phyloP scores from a whole-genome alignment of 1,140 invertebrate genomes.

The Drosophila tropicalis region DNA sequence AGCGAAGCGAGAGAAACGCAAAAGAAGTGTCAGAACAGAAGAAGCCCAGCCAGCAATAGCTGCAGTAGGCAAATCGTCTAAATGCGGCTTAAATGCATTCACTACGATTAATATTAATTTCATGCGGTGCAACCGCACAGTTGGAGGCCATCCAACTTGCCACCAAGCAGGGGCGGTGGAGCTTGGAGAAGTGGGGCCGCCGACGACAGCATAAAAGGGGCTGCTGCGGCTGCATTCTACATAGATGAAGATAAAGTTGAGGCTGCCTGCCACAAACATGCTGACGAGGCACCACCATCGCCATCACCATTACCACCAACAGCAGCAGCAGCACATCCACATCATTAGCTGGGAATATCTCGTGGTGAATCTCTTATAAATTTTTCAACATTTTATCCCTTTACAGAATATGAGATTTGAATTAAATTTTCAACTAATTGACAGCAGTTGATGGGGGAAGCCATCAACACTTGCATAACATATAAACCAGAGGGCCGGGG shows the following conservation, averaged over 20 bases:
- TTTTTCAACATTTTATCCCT: slow-evolving; percentile 15
- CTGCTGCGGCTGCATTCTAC: slow-evolving; percentile 26
- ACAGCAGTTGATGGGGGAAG: slow-evolving; percentile 44
- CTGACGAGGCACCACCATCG: slow-evolving; percentile 26
- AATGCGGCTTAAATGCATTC: slow-evolving; percentile 78
- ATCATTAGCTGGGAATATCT: slow-evolving; percentile 44
- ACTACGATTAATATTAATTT: slow-evolving; percentile 79
- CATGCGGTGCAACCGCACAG: slow-evolving; percentile 69
- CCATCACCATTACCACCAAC: not conserved
- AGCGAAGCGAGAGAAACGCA: not conserved
- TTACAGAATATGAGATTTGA: not conserved
- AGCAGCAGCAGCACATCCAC: slow-evolving; percentile 34
- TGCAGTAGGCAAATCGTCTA: slow-evolving; percentile 64
- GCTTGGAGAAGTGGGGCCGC: not conserved
- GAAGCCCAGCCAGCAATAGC: slow-evolving; percentile 31
- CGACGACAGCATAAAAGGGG: not conserved
- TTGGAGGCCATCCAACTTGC: slow-evolving; percentile 65
- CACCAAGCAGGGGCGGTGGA: not conserved
- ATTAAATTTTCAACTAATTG: slow-evolving; percentile 7
- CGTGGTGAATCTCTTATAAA: not conserved
- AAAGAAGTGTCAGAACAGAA: slow-evolving; percentile 8
- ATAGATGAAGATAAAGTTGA: slow-evolving; percentile 45
- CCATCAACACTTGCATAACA: slow-evolving; percentile 34
- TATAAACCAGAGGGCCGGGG: too few species aligned
- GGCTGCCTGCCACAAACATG: slow-evolving; percentile 25